Base-by-base conservation (phyloP, 2,888 invertebrate species). In the Lasioglossum malachurum region DNA sequence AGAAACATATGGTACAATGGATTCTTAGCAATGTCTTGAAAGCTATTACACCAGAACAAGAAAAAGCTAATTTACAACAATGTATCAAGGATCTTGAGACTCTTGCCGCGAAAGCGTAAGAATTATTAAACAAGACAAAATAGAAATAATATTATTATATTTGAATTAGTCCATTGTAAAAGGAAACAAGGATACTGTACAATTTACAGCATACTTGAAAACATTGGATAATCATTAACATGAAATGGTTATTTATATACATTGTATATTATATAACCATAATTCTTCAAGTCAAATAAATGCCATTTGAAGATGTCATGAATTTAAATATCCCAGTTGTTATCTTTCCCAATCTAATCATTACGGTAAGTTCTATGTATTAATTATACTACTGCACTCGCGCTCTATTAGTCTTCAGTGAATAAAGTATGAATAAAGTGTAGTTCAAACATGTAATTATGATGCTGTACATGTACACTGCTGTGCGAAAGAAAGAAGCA, bases 1-100 rank as follows among this genome's bases (percentile, higher is more conserved):
- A 99, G 96, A 98, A 97, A 95, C 98, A 99, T 95, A 97, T 99
- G 98, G 98, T 98, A 44, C 97, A 98, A 95, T 99, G 99, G 98
- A 98, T 99, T 88, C 97, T 99, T 27, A 95, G 96, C 92, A 98
- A 96, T 94, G 99, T 99, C 12, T 96, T 97, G 90, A 97, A 97
- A 93, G 97, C 98, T 86, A 98, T 99, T 95, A 98, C 99, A n/a
- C 97, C 99, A 1, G 98, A 98, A 94, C 98, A 99, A 96, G 99
- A 99, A 95, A 98, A 98, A 95, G 98, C 98, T 91, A 97, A 98
- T 89, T 96, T 99, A 87, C 97, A 97, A 95, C 98, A 97, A 95
- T 99, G 99, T 96, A 98, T 99, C 95, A 96, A 97, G 35, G 98
- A 99, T 96, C 96, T 99, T 91, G 97, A 97, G 90, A 96, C 96